Evolutionary conservation across 92 coral and sea anemone species (phyloP).

Genomic region (Heteractis magnifica): DNA sequence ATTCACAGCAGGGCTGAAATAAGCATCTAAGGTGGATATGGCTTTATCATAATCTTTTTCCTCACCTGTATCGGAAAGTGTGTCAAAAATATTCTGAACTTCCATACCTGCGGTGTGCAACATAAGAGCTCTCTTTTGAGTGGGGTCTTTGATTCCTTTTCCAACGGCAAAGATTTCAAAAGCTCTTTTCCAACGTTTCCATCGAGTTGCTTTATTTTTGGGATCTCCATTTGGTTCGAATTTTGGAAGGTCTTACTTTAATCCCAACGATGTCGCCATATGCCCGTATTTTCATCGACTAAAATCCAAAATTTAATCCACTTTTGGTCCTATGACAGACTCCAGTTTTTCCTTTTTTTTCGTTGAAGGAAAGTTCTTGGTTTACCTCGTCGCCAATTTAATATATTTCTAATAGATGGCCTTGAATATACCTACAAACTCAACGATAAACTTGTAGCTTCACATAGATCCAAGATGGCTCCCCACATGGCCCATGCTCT

Average conservation of each 20-base stretch:
- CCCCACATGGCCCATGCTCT: too few species aligned
- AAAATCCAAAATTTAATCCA: not conserved
- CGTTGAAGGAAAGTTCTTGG: not conserved
- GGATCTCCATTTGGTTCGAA: conserved; percentile 46
- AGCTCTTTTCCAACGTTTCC: conserved; percentile 52
- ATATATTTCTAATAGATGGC: not conserved
- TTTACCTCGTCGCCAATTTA: not conserved
- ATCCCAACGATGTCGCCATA: conserved; percentile 40
- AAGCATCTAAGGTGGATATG: not conserved
- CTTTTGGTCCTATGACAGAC: not conserved
- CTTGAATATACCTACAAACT: not conserved
- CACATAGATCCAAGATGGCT: too few species aligned
- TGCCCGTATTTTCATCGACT: not conserved
- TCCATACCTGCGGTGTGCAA: conserved; percentile 60
- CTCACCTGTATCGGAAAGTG: not conserved
- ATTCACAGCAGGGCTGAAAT: not conserved
- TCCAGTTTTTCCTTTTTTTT: not conserved
- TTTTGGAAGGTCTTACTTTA: not conserved
- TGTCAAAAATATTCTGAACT: conserved; percentile 51
- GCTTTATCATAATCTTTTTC: not conserved
- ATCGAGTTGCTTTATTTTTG: conserved; percentile 31
- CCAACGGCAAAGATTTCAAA: conserved; percentile 48
- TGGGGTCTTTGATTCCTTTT: conserved; percentile 24
- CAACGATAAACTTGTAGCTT: too few species aligned
- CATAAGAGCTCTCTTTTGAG: conserved; percentile 27